Base-by-base conservation (phyloP, 2,113 vertebrate species). In the Procavia capensis region DNA sequence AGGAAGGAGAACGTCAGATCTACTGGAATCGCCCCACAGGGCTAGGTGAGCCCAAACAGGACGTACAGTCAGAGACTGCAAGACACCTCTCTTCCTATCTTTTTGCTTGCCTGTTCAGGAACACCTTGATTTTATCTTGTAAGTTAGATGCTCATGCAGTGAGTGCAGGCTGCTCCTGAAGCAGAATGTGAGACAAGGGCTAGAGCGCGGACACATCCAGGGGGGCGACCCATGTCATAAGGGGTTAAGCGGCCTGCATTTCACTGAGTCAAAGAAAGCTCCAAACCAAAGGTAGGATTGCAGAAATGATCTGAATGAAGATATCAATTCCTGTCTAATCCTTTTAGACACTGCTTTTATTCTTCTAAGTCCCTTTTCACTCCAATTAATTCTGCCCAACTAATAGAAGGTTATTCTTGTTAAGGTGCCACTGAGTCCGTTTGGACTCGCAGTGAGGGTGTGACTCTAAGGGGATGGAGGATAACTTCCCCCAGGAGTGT, bases 11-110 rank as follows among this genome's bases (percentile, higher is more conserved):
- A 41, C n/a, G 20, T 4, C 27, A 7, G 36, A 4, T 57, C 27
- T n/a, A 41, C 54, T 50, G 1, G 2, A 4, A 41, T 27, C 6
- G 8, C 22, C 14, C 47, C 29, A 3, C 0, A 3, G 50, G 39
- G 6, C 8, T 3, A 6, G n/a, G 13, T 9, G 27, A 79, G 8
- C 36, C 22, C 7, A 43, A 29, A 47, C 27, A 31, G 79, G 64
- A 43, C 29, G 36, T 36, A 24, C 2, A 54, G 20, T n/a, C 27
- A 29, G 25, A 22, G 45, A 11, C 54, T 1, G 14, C 10, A 6
- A 1, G 4, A 29, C 10, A 1, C 24, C 47, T 25, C 3, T n/a
- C 50, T 84, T 72, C n/a, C 68, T 39, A 22, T 19, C 9, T 79
- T 85, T 76, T 19, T 17, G 17, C 7, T 13, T 47, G 0, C 5